A percentile compares a stretch with the other conserved stretches of the same genome.
Evolutionary conservation across 2,797 vertebrate genomes (phyloP).

Genomic region (Artibeus lituratus): DNA sequence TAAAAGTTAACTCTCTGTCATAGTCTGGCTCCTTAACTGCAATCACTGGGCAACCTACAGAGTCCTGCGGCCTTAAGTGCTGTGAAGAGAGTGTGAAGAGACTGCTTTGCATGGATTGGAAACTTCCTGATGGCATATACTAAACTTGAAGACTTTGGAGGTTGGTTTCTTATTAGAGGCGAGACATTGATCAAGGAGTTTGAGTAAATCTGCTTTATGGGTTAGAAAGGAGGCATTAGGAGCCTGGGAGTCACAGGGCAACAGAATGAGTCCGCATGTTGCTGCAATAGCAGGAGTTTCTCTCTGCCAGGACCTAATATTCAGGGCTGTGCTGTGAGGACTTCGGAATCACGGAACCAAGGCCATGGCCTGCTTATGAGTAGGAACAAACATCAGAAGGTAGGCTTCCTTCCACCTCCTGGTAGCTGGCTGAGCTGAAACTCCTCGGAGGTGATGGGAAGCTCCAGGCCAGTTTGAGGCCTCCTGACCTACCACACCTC

Average conservation of each 20-base stretch:
- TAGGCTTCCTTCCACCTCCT: not conserved
- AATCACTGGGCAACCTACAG: not conserved
- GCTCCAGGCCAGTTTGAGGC: not conserved
- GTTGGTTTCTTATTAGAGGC: not conserved
- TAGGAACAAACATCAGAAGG: not conserved
- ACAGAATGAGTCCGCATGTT: not conserved
- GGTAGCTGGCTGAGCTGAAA: not conserved
- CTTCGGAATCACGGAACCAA: not conserved
- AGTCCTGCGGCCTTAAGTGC: not conserved
- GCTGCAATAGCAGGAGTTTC: not conserved
- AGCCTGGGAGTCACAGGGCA: not conserved
- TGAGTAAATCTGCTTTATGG: not conserved
- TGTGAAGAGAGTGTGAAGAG: conserved; percentile 23
- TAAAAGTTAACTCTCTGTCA: not conserved
- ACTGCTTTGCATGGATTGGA: not conserved
- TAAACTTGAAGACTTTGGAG: not conserved
- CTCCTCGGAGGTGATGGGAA: not conserved
- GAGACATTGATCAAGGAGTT: not conserved
- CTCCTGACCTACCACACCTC: not conserved
- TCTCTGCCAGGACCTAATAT: not conserved
- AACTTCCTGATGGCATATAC: not conserved
- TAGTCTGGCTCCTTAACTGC: not conserved
- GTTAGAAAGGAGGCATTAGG: not conserved
- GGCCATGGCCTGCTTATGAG: not conserved
- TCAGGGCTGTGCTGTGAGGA: not conserved